Conservation (phyloP, 2,797 vertebrate species). For the Dendrocincla fuliginosa region DNA sequence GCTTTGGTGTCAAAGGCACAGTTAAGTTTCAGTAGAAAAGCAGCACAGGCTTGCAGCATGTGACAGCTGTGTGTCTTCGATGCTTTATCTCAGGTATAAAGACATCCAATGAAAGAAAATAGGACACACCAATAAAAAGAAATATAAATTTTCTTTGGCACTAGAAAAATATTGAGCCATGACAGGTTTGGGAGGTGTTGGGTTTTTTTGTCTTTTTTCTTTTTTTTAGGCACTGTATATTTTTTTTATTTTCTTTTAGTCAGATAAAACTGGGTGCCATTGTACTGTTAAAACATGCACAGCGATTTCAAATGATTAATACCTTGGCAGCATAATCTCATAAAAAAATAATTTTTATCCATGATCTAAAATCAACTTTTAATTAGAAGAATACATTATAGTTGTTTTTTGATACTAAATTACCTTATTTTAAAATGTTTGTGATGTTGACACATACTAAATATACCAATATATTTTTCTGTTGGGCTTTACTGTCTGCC, state of each 20-base stretch:
- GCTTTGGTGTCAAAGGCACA: rapidly evolving
- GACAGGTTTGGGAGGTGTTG: neutral
- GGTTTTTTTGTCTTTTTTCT: too few species aligned
- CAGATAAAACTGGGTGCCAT: neutral
- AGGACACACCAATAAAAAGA: neutral
- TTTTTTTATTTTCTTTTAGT: neutral
- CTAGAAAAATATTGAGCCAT: neutral
- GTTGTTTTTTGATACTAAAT: slow-evolving; percentile 3
- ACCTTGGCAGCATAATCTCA: neutral
- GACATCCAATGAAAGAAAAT: neutral
- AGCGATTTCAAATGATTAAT: slow-evolving; percentile 40
- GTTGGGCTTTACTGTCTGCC: neutral
- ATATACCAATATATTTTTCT: neutral
- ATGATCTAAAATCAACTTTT: slow-evolving; percentile 59
- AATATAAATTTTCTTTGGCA: neutral
- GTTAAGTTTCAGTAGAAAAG: neutral
- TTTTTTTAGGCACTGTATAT: neutral
- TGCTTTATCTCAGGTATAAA: neutral
- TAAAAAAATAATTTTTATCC: neutral
- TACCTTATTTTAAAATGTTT: neutral
- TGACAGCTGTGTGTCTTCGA: neutral
- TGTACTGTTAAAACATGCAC: neutral
- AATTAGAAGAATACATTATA: slow-evolving; percentile 17
- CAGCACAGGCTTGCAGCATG: neutral
- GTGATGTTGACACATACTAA: neutral